Percentiles rank a stretch among this genome's conserved stretches.
Conservation (phyloP, 2,797 vertebrate species). For the Strix occidentalis region DNA sequence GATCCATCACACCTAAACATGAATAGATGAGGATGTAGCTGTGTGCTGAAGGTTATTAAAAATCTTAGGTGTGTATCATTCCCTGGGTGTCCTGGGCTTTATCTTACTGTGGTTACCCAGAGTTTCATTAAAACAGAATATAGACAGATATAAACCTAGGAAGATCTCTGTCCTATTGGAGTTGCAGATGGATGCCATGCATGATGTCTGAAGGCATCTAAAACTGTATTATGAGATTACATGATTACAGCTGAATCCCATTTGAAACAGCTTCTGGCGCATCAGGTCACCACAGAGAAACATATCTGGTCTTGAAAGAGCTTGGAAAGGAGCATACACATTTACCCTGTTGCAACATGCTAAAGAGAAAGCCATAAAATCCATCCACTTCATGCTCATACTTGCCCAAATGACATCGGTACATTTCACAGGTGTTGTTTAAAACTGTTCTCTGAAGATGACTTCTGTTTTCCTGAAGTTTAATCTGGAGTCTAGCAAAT, state of each 20-base stretch:
- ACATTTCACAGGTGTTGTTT: background rate
- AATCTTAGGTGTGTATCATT: background rate
- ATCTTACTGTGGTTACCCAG: background rate
- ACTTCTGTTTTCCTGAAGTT: background rate
- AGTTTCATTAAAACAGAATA: background rate
- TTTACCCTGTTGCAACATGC: background rate
- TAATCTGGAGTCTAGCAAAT: background rate
- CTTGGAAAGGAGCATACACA: background rate
- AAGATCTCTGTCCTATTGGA: background rate
- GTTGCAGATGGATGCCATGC: background rate
- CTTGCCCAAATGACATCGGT: accelerated
- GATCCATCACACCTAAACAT: background rate
- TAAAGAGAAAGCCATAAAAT: background rate
- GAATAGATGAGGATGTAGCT: background rate
- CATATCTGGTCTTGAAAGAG: background rate
- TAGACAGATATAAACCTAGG: background rate
- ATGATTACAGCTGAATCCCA: background rate
- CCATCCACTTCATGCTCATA: background rate
- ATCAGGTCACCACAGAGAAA: background rate
- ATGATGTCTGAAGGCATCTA: background rate
- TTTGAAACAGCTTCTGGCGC: background rate
- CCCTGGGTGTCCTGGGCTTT: background rate
- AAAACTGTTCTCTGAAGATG: background rate
- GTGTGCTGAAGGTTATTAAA: background rate
- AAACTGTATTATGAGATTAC: background rate